Conservation (phyloP, 92 coral and sea anemone species). For the Bergia sp. region DNA sequence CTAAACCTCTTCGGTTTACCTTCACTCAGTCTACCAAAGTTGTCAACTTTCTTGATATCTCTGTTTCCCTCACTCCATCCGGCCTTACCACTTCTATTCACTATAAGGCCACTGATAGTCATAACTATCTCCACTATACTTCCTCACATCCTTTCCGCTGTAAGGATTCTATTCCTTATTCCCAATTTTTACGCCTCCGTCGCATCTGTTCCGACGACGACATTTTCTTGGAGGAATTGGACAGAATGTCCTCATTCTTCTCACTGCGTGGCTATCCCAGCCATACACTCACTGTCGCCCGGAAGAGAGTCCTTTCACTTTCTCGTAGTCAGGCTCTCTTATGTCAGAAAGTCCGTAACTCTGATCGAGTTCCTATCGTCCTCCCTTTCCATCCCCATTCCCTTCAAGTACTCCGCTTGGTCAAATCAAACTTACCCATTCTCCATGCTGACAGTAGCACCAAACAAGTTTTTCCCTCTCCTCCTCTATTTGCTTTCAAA, state of each 20-base stretch:
- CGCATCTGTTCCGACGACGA: slow-evolving; percentile 41
- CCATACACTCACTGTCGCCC: not conserved
- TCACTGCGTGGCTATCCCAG: slow-evolving; percentile 18
- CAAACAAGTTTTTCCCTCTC: too few relatives aligned
- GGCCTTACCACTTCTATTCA: not conserved
- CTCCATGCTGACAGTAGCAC: too few relatives aligned
- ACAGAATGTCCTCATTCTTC: slow-evolving; percentile 9
- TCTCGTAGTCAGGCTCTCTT: slow-evolving; percentile 24
- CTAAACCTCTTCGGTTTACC: not conserved
- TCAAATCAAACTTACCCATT: not conserved
- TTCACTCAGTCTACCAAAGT: not conserved
- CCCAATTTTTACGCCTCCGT: slow-evolving; percentile 46
- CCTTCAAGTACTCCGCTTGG: too few relatives aligned
- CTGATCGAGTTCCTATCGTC: slow-evolving; percentile 17
- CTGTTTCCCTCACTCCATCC: not conserved
- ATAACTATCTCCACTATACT: slow-evolving; percentile 24
- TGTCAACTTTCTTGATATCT: not conserved
- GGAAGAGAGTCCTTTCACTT: slow-evolving; percentile 6
- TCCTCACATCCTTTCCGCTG: slow-evolving; percentile 43
- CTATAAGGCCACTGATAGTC: slow-evolving; percentile 40
- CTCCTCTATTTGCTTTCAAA: too few relatives aligned
- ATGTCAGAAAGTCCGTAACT: slow-evolving; percentile 20
- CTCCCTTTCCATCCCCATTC: not conserved
- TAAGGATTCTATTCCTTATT: slow-evolving; percentile 24
- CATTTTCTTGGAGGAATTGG: not conserved